Evolutionary conservation across 2,113 vertebrate species (phyloP).

Genomic region (Gambusia affinis): DNA sequence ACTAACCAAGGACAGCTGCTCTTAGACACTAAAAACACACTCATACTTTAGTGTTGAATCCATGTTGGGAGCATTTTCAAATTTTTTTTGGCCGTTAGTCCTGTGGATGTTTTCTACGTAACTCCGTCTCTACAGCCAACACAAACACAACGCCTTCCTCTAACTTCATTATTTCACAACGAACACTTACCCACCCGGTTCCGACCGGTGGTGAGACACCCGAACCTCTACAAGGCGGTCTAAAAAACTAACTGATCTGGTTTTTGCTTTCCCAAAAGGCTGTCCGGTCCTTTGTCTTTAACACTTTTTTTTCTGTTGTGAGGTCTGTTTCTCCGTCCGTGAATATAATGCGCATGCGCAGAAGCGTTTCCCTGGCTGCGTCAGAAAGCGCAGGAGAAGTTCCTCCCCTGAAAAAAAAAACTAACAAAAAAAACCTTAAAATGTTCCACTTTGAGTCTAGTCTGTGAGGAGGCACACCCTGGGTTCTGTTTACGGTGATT

Average conservation of each 20-base stretch:
- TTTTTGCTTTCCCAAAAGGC: constrained; percentile 20
- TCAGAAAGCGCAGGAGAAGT: constrained; percentile 54
- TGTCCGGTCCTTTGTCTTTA: constrained; percentile 74
- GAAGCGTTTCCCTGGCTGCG: constrained; percentile 62
- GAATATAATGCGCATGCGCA: constrained; percentile 76
- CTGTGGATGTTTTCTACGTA: constrained; percentile 46
- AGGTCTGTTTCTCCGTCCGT: constrained; percentile 36
- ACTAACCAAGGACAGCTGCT: background rate
- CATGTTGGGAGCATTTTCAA: constrained; percentile 8
- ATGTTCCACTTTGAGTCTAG: background rate
- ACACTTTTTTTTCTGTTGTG: constrained; percentile 71
- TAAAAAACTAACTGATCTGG: background rate
- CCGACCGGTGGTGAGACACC: background rate
- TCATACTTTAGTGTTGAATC: background rate
- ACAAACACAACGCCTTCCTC: constrained; percentile 54
- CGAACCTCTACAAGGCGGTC: constrained; percentile 7
- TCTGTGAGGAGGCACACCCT: no score
- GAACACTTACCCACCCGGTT: constrained; percentile 49
- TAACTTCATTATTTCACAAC: constrained; percentile 36
- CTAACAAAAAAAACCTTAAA: background rate
- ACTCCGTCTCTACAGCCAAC: constrained; percentile 58
- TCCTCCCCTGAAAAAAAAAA: background rate
- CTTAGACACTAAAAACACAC: background rate
- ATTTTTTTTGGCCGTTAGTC: constrained; percentile 9
- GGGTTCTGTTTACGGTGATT: no score